phyloP scores from a whole-genome alignment of 2,797 vertebrate species.

The Acropternis orthonyx region DNA sequence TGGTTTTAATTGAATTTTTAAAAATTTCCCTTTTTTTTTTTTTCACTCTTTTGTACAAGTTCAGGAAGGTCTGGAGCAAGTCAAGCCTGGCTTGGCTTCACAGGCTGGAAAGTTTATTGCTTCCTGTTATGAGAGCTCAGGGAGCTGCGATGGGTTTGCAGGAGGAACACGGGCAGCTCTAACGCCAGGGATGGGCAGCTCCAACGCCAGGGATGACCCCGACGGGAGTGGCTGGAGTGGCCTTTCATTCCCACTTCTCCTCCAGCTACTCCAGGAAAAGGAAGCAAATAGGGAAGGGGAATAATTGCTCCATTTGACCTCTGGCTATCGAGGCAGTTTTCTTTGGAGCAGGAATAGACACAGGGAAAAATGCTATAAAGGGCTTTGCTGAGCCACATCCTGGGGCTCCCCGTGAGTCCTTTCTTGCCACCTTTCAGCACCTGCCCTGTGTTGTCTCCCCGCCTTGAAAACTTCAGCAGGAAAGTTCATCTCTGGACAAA shows the following conservation, averaged over 20 bases:
- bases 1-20: not conserved
- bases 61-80: not conserved
- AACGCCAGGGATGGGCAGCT: not conserved
- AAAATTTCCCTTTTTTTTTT: too few species aligned
- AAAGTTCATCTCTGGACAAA: not conserved
- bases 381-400: not conserved
- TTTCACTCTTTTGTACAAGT: not conserved
- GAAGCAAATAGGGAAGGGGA: constrained; percentile 43
- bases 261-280: constrained; percentile 43
- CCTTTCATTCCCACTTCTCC: not conserved
- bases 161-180: not conserved
- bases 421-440: not conserved
- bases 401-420: accelerated
- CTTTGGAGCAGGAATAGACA: constrained; percentile 60
- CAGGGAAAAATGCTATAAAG: not conserved
- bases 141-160: not conserved
- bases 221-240: not conserved
- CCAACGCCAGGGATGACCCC: not conserved
- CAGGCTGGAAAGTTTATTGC: constrained; percentile 31
- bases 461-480: not conserved
- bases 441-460: not conserved
- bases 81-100: constrained; percentile 17
- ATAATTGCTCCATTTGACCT: not conserved
- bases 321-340: constrained; percentile 19
- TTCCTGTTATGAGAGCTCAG: constrained; percentile 55